Conservation (phyloP, 2,888 invertebrate genomes). For the Lordiphosa andalusiaca region DNA sequence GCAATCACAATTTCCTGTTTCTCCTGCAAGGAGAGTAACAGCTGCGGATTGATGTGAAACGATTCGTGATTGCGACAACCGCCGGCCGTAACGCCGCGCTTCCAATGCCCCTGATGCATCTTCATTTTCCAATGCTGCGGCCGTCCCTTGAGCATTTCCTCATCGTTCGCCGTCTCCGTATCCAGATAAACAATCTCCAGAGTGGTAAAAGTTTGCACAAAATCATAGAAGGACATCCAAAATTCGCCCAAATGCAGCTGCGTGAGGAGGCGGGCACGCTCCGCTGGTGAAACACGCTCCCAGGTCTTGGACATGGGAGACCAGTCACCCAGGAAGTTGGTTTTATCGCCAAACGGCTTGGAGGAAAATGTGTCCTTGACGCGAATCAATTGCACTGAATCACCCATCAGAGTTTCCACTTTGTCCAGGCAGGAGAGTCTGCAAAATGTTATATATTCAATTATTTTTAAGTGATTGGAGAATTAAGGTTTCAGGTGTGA, state of each 20-base stretch:
- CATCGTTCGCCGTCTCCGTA: conserved; percentile 91
- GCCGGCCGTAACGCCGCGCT: conserved; percentile 92
- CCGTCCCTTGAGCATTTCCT: conserved; percentile 88
- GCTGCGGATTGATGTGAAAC: conserved; percentile 95
- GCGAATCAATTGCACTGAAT: conserved; percentile 86
- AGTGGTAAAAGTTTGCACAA: conserved; percentile 89
- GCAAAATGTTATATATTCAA: neutral
- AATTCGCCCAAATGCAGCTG: conserved; percentile 87
- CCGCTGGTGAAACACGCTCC: conserved; percentile 88
- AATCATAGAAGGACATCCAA: conserved; percentile 91
- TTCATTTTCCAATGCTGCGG: conserved; percentile 92
- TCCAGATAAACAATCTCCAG: conserved; percentile 93
- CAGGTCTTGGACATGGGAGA: conserved; percentile 86
- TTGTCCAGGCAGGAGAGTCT: conserved; percentile 78
- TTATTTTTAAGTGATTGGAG: too few relatives aligned
- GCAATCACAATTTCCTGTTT: conserved; percentile 91
- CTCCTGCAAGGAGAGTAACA: conserved; percentile 89
- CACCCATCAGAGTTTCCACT: conserved; percentile 86
- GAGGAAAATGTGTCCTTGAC: conserved; percentile 85
- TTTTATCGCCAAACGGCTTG: conserved; percentile 82
- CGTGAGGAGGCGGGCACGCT: conserved; percentile 86
- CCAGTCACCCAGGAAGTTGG: conserved; percentile 87
- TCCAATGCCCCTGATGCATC: conserved; percentile 92
- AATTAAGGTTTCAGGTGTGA: too few relatives aligned
- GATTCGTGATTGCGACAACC: conserved; percentile 95